Evolutionary conservation across 35 echinoderm and acorn worm species (phyloP).

Genomic region (Ophiothrix spiculata): DNA sequence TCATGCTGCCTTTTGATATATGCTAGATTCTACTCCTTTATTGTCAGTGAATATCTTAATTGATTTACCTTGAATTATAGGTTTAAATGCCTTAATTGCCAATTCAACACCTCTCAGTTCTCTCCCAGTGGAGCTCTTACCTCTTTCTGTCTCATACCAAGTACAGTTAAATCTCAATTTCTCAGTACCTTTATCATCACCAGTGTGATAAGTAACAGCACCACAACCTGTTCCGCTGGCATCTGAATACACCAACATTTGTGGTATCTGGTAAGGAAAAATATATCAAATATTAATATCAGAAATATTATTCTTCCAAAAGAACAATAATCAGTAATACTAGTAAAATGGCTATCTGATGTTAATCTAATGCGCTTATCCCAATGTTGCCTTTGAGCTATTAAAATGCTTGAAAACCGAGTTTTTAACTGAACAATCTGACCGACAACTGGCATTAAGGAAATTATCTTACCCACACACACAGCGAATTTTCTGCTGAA

Average conservation of each 20-base stretch:
- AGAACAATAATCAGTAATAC: background rate
- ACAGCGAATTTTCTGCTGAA: background rate
- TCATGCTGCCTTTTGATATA: constrained; percentile 16
- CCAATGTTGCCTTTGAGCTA: background rate
- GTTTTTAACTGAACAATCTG: background rate
- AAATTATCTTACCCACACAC: background rate
- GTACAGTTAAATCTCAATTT: background rate
- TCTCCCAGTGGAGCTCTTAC: constrained; percentile 43
- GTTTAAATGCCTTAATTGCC: constrained; percentile 1
- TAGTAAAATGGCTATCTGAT: background rate
- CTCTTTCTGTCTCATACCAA: constrained; percentile 10
- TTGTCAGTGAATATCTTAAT: constrained; percentile 33
- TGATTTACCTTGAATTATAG: background rate
- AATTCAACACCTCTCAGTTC: background rate
- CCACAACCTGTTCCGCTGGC: constrained; percentile 7
- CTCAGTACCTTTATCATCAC: background rate
- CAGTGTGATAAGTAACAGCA: no score
- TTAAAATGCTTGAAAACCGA: background rate
- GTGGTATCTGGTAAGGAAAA: constrained; percentile 6
- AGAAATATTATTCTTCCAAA: constrained; percentile 8
- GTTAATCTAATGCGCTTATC: background rate
- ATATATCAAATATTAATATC: background rate
- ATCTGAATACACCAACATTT: constrained; percentile 14
- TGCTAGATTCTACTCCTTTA: constrained; percentile 14
- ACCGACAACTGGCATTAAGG: background rate